A percentile compares a stretch with the other conserved stretches of the same genome.
Evolutionary conservation across 2,888 invertebrate genomes (phyloP).

Genomic region (Perdita meconis): DNA sequence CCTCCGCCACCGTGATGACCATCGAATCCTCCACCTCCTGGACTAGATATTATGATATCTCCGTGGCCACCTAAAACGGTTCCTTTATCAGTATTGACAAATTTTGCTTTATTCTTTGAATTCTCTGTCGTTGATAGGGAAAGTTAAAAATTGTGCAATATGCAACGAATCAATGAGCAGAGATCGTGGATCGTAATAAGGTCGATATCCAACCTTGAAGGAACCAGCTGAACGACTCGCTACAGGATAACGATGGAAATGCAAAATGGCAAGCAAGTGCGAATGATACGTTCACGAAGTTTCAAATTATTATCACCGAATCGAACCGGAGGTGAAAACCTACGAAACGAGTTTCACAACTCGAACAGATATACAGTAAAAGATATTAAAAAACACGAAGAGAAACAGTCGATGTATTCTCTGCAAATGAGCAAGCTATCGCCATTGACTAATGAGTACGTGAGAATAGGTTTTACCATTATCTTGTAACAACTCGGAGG

Average conservation of each 20-base stretch:
- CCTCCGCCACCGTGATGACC: no score
- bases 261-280: background rate
- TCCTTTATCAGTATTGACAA: background rate
- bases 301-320: constrained; percentile 21
- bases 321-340: constrained; percentile 52
- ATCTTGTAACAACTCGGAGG: background rate
- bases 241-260: background rate
- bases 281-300: background rate
- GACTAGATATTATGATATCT: no score
- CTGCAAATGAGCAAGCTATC: constrained; percentile 23
- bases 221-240: background rate
- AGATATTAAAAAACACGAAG: background rate
- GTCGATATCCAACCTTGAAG: constrained; percentile 3
- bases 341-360: constrained; percentile 46
- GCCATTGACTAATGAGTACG: constrained; percentile 33
- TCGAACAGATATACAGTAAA: no score
- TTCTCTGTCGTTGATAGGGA: no score
- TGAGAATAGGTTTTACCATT: constrained; percentile 45
- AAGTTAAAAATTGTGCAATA: no score
- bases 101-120: no score
- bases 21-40: no score
- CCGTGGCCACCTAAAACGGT: constrained; percentile 37
- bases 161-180: no score
- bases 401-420: constrained; percentile 29
- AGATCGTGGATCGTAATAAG: no score